Base-by-base conservation (phyloP, 1,140 invertebrate species). In the Propsilocerus akamusi region DNA sequence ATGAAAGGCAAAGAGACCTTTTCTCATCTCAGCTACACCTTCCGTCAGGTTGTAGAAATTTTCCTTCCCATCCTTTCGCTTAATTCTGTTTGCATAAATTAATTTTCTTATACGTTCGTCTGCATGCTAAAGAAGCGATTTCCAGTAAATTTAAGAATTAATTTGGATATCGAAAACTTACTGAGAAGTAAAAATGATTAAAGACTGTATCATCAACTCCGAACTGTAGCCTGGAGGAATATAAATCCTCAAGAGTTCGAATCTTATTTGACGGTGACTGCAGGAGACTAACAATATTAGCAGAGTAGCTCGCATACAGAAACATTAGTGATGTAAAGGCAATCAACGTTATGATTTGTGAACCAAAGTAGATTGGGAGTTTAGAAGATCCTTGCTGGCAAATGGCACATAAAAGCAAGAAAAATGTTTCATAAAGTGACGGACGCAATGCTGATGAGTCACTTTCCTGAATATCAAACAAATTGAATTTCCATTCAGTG, bases 1-100 rank as follows among this genome's bases (percentile, higher is more conserved):
- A 55, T 80, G 75, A 52, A 80, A 79, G 12, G 78, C 78, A 51
- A 79, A 80, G 4, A 77, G 55, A 8, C 68, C 69, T 65, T 72
- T 63, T 54, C 67, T 64, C 32, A 81, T 63, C 53, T 61, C 63
- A 48, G 65, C 57, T 1, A 80, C 67, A 0, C 78, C 79, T 53
- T 78, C 72, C 51, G 73, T 66, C 37, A 80, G 62, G 3, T 56
- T 52, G 58, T 75, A 68, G 61, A 74, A 80, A 26, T 62, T 65
- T 10, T 68, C 60, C 25, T 57, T 58, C 22, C 65, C 56, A 3
- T 73, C 73, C 26, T 71, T 67, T 10, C 74, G 72, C 22, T 70
- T 67, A 0, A 79, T 67, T 66, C 77, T 78, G 51, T 73, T 68
- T 46, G 72, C 60, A 59, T 76, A 76, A 8, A 83, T 70, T 4